phyloP scores from a whole-genome alignment of 2,797 vertebrate genomes.

The Oreonectes daqikongensis region DNA sequence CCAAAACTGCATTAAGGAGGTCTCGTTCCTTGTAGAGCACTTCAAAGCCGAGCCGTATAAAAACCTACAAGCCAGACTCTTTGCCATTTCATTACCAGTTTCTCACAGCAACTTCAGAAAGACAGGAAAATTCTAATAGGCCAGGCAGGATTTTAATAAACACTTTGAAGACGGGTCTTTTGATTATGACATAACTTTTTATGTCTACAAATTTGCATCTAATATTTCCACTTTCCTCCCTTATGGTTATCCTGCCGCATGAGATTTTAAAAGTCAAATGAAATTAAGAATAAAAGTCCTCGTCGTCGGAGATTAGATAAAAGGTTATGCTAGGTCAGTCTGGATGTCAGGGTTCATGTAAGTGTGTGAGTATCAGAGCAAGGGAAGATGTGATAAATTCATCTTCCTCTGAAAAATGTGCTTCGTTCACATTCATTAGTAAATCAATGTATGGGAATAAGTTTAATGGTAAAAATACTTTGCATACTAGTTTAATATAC shows the following conservation, averaged over 20 bases:
- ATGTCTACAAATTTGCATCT: conserved; percentile 21
- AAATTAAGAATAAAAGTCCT: neutral
- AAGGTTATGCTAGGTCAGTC: neutral
- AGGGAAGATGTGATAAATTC: neutral
- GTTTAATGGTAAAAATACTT: neutral
- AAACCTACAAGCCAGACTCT: conserved; percentile 69
- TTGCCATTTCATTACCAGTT: conserved; percentile 70
- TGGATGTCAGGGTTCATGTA: neutral
- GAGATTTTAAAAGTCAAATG: neutral
- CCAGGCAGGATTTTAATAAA: conserved; percentile 54
- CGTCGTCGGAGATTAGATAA: neutral
- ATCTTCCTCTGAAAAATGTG: neutral
- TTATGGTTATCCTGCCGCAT: conserved; percentile 9
- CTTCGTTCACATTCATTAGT: neutral
- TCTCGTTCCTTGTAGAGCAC: conserved; percentile 71
- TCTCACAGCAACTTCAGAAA: conserved; percentile 33
- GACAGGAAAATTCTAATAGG: conserved; percentile 22
- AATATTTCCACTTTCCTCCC: conserved; percentile 31
- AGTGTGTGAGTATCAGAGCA: neutral
- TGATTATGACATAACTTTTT: conserved; percentile 58
- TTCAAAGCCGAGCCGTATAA: conserved; percentile 72
- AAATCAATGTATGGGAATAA: neutral
- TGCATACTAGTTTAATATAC: neutral
- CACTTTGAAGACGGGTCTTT: conserved; percentile 55
- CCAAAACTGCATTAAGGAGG: conserved; percentile 70